Conservation (phyloP, 2,113 vertebrate species). For the Callipepla californica region DNA sequence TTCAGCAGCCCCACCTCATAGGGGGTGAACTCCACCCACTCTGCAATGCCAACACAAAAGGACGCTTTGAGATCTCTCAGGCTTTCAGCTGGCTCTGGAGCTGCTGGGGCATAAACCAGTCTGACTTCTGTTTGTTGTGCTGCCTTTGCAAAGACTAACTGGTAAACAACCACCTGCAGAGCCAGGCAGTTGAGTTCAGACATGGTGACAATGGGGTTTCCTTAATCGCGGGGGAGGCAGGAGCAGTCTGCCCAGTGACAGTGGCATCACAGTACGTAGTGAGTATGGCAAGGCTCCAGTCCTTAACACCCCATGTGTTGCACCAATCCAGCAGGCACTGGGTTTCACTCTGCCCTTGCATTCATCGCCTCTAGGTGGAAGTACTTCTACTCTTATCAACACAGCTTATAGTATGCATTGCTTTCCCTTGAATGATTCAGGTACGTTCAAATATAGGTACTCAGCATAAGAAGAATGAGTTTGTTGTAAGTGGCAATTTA, state of each 20-base stretch:
- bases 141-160: not conserved
- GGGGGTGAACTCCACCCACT: slow-evolving; percentile 85
- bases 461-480: not conserved
- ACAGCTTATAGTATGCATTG: not conserved
- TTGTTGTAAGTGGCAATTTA: not conserved
- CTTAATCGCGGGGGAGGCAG: not conserved
- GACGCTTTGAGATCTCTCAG: not conserved
- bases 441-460: not conserved
- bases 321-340: not conserved
- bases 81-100: rapidly evolving
- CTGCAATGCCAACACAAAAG: slow-evolving; percentile 33
- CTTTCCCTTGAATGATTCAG: not conserved
- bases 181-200: not conserved
- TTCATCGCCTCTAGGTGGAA: rapidly evolving
- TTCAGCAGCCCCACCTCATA: slow-evolving; percentile 80
- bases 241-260: not conserved
- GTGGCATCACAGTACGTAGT: rapidly evolving
- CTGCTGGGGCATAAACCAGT: rapidly evolving
- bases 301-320: rapidly evolving
- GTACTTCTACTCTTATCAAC: not conserved
- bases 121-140: not conserved
- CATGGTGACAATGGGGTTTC: rapidly evolving
- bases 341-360: not conserved
- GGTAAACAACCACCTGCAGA: rapidly evolving
- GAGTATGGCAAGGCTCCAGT: not conserved